Evolutionary conservation across 2,113 vertebrate genomes (phyloP), one percentile per base, ranked within the genome.

Genomic region (Illadopsis cleaveri): DNA sequence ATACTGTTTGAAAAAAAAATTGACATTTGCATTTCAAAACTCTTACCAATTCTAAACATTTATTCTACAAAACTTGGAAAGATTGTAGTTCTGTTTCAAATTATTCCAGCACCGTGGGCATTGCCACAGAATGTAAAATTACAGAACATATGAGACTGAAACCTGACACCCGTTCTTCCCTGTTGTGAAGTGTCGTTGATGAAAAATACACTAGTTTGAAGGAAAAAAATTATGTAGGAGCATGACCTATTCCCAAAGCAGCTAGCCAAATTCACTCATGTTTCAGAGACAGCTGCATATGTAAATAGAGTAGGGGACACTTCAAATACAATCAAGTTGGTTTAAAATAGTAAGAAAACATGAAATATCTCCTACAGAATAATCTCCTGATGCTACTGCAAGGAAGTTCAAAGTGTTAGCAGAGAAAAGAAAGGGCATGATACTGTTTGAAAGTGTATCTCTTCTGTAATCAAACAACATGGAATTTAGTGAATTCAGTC

Each of bases 11-110:
- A 16, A 94, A 96, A 95, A 56, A 94, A 85, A 31, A 6, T 80
- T 93, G 96, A 96, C 97, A 98, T 98, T 98, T 98, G 97, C 97
- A 98, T 97, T 98, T 98, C 97, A 97, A 98, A 97, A 98, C 97
- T 95, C 95, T 95, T 96, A 97, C 98, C 97, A 98, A 97, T 98
- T 96, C 96, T 96, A 98, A 98, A 97, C 97, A 96, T 98, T 98
- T 97, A 97, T 97, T 98, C 98, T 97, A 96, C 94, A 97, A 97
- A 97, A 98, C 98, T 98, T 98, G 98, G 98, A 98, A 97, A 96
- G 97, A 98, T 97, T 92, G 89, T 97, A 97, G 93, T 98, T 98
- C 91, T 98, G 96, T 97, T 98, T 98, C 96, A 68, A 98, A 97
- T 97, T 97, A 97, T 96, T 96, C 95, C 90, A 96, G 97, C 92